A percentile compares a stretch with the other conserved stretches of the same genome.
phyloP scores from a whole-genome alignment of 2,888 invertebrate species.

The Autographa pulchrina region DNA sequence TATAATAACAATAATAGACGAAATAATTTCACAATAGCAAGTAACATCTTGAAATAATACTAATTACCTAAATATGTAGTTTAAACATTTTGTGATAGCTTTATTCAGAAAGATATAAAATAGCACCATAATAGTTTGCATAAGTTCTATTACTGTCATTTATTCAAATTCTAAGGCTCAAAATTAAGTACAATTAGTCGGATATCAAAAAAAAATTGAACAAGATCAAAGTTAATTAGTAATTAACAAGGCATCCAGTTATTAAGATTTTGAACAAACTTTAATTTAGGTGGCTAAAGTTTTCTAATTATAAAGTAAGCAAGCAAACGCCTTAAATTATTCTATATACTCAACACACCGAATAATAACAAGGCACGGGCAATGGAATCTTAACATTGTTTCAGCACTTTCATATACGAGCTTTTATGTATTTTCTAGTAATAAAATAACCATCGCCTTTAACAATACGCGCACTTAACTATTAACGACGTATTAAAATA shows the following conservation, averaged over 20 bases:
- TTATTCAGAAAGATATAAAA: too few relatives aligned
- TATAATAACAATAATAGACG: background rate
- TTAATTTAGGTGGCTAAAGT: background rate
- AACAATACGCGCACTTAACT: slow-evolving; percentile 2
- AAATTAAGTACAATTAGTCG: background rate
- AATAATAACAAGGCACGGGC: slow-evolving; percentile 1
- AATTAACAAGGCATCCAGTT: background rate
- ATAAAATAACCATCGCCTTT: background rate
- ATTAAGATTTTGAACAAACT: background rate
- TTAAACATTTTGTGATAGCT: too few relatives aligned
- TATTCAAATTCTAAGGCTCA: too few relatives aligned
- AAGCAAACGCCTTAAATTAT: background rate
- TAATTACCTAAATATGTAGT: too few relatives aligned
- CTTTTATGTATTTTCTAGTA: background rate
- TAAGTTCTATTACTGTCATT: too few relatives aligned
- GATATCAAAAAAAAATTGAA: background rate
- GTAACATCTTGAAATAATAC: background rate
- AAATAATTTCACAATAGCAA: background rate
- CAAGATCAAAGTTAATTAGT: background rate
- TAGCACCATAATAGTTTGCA: too few relatives aligned
- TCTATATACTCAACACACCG: slow-evolving; percentile 1
- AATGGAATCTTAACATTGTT: slow-evolving; percentile 4
- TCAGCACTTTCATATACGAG: slow-evolving; percentile 3
- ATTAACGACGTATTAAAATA: background rate
- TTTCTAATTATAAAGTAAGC: slow-evolving; percentile 4